Evolutionary conservation across 1,140 invertebrate species (phyloP), one percentile per base, ranked within the genome.

Genomic region (Bombus picipes): DNA sequence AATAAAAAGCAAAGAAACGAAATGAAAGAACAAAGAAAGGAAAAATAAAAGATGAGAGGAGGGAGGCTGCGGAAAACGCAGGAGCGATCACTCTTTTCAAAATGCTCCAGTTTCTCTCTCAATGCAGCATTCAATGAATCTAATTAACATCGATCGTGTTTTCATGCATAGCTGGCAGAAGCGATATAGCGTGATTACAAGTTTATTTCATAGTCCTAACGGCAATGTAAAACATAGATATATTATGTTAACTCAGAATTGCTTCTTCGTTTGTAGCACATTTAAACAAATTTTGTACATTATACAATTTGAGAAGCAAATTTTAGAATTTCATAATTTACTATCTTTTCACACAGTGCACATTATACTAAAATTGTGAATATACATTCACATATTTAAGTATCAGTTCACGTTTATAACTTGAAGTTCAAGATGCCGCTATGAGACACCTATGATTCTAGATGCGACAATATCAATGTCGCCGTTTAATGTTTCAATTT

Each of bases 111-210:
- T 41, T 68, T 83, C 32, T 43, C 37, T 71, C 47, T 74, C 39
- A 37, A 59, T 70, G 80, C 74, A 89, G 85, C 66, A 81, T 81
- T 72, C 53, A 43, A 80, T 62, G 53, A 65, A 62, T 22, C 5
- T 79, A 79, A 83, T 66, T 79, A 79, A 71, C 65, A 47, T 76
- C 43, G 73, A 83, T 83, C 65, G 82, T 81, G 53, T 73, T 74
- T 62, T 37, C 41, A 41, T 47, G 77, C 12, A 62, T n/a, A 62
- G 28, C 59, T n/a, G 59, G 59, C 28, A 12, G 59, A 12, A 62
- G 28, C 28, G 28, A 62, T n/a, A 62, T n/a, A 62, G 10, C 59
- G 28, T n/a, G 12, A n/a, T 28, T 62, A 62, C 28, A 62, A n/a
- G 4, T n/a, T 4, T 13, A 62, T 62, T 62, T 62, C 47, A 53